A percentile compares a stretch with the other conserved stretches of the same genome.
These are phyloP conservation scores for Glareola pratincola DNA, from an alignment of 2,113 vertebrate species.

Conservation along the genomic window DNA sequence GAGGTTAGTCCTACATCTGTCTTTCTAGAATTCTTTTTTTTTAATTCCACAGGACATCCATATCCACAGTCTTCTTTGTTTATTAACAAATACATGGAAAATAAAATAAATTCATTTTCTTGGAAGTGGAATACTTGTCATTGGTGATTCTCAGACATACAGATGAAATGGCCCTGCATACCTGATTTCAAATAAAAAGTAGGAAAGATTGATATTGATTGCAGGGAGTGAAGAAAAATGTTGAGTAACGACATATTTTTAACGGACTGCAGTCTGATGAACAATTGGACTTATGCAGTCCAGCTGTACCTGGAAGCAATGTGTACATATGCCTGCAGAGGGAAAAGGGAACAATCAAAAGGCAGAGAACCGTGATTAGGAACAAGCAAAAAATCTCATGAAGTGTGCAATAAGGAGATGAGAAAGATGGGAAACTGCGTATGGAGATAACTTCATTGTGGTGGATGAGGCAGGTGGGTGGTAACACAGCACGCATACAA, in stretches of 20 bases:
- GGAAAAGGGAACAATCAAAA: background rate
- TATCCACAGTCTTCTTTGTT: background rate
- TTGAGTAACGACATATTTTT: background rate
- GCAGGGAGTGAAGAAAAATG: background rate
- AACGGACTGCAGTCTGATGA: background rate
- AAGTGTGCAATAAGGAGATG: background rate
- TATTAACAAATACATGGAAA: background rate
- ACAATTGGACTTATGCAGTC: background rate
- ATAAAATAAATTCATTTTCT: background rate
- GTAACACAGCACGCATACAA: background rate
- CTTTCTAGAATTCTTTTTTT: background rate
- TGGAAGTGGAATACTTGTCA: background rate
- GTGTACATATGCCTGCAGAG: background rate
- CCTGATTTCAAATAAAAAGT: background rate
- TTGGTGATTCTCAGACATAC: background rate
- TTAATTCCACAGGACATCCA: background rate
- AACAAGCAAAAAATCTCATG: background rate
- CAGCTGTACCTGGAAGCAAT: background rate
- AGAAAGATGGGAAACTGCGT: background rate
- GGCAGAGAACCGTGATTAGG: background rate
- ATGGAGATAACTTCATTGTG: background rate
- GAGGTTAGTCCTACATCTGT: background rate
- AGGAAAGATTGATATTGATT: background rate
- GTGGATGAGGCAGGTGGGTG: background rate
- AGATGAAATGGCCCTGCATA: background rate